Base-by-base conservation (phyloP, 2,113 vertebrate genomes). In the Zosterops pallidus region DNA sequence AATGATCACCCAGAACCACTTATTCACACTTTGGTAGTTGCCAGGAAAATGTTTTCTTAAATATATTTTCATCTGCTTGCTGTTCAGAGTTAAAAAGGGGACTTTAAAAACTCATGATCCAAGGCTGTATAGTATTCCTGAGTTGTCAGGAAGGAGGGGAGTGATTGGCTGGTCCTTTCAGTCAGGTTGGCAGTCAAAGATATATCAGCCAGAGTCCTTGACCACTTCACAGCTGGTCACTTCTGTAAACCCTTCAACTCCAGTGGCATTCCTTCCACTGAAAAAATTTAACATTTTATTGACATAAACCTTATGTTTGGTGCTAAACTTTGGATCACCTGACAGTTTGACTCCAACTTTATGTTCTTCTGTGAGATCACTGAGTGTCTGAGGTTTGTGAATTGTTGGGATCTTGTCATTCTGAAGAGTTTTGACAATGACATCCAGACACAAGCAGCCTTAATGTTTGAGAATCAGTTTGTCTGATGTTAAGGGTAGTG, bases 381-480 rank as follows among this genome's bases (percentile, higher is more conserved):
- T 70, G 42, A n/a, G 12, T 35, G 65, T n/a, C 39, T 63, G 64
- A 70, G 9, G 14, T 65, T 62, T 55, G 21, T n/a, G 18, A 65
- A 46, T 63, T 1, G 0, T 4, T 24, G 37, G 46, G 41, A 53
- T 76, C 41, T 41, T 1, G 0, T 41, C 5, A 7, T 75, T 79
- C 35, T 53, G 1, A 39, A 42, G 25, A 44, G 29, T 35, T 84
- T 75, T 37, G 39, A 10, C 2, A 1, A 42, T 57, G 29, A 28
- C 31, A 60, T 12, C 25, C 22, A 31, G 22, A 86, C 64, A 11
- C 5, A 57, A 78, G 24, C 8, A 28, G 42, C 11, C 56, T 84
- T 62, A 1, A 3, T 67, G 14, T 64, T 52, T 56, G n/a, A 64
- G 74, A 77, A 81, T 29, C 35, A 26, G 56, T 70, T 77, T 1